Evolutionary conservation across 1,140 invertebrate genomes (phyloP).

Genomic region (Drosophila parvula): DNA sequence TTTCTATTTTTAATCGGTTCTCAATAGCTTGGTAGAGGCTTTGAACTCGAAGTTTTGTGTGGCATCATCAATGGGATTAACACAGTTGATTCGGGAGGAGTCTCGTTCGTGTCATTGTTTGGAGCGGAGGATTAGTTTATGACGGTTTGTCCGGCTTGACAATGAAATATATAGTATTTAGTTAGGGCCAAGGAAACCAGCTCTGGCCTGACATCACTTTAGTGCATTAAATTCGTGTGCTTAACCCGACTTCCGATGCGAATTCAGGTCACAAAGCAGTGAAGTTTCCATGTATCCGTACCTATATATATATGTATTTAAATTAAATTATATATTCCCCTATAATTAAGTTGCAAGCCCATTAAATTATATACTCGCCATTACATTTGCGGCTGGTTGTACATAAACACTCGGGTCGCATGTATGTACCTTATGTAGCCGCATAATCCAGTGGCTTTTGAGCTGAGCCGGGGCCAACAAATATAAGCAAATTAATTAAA

Average conservation of each 20-base stretch:
- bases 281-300: neutral
- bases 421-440: conserved; percentile 1
- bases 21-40: neutral
- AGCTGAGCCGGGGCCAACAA: conserved; percentile 42
- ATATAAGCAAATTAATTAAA: conserved; percentile 84
- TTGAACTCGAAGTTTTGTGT: conserved; percentile 39
- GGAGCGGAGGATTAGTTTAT: conserved; percentile 16
- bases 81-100: conserved; percentile 1
- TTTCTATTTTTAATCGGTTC: conserved; percentile 14
- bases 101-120: conserved; percentile 10
- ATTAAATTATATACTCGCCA: conserved; percentile 57
- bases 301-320: conserved; percentile 24
- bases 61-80: conserved; percentile 20
- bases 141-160: neutral
- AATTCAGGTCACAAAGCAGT: conserved; percentile 46
- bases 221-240: conserved; percentile 8
- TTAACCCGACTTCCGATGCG: conserved; percentile 25
- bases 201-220: conserved; percentile 23
- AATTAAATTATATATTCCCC: conserved; percentile 53
- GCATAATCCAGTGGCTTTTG: conserved; percentile 43
- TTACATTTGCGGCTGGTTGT: conserved; percentile 27
- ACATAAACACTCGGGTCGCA: neutral
- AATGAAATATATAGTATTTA: conserved; percentile 7
- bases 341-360: conserved; percentile 39
- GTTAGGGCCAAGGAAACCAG: neutral